Evolutionary conservation across 2,888 invertebrate genomes (phyloP).

Genomic region (Amblyteles armatorius): DNA sequence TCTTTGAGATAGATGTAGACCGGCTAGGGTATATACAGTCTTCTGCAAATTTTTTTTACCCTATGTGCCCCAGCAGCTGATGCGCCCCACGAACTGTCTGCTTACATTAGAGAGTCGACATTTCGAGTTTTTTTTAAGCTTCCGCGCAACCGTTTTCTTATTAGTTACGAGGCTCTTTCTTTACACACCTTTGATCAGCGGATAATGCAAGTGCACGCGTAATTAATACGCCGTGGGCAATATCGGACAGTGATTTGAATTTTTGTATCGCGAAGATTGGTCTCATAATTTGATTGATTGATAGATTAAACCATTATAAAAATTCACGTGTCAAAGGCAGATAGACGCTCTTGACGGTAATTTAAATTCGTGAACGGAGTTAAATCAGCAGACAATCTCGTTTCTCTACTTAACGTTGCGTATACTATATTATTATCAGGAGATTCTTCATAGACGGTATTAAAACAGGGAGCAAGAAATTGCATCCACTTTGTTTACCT

Average conservation of each 20-base stretch:
- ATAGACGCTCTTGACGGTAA: neutral
- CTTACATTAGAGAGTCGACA: neutral
- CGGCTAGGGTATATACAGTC: conserved; percentile 40
- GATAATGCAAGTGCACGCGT: conserved; percentile 58
- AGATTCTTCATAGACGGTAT: too few relatives aligned
- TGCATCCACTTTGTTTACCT: too few relatives aligned
- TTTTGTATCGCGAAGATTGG: neutral
- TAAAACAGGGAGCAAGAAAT: too few relatives aligned
- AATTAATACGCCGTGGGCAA: neutral
- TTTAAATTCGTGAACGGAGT: conserved; percentile 6
- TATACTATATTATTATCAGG: too few relatives aligned
- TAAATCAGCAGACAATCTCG: neutral
- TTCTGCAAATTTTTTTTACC: conserved; percentile 44
- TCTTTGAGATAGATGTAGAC: conserved; percentile 80
- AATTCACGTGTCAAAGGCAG: conserved; percentile 42
- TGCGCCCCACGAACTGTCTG: conserved; percentile 43
- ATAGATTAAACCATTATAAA: neutral
- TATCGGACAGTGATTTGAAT: neutral
- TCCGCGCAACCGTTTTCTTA: conserved; percentile 29
- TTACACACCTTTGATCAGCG: conserved; percentile 54
- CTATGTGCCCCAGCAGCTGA: conserved; percentile 47
- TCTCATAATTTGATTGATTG: conserved; percentile 10
- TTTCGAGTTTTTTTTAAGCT: neutral
- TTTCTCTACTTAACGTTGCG: conserved; percentile 1
- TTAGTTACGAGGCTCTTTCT: conserved; percentile 20